Evolutionary conservation across 2,888 invertebrate species (phyloP).

Genomic region (Noctua fimbriata): DNA sequence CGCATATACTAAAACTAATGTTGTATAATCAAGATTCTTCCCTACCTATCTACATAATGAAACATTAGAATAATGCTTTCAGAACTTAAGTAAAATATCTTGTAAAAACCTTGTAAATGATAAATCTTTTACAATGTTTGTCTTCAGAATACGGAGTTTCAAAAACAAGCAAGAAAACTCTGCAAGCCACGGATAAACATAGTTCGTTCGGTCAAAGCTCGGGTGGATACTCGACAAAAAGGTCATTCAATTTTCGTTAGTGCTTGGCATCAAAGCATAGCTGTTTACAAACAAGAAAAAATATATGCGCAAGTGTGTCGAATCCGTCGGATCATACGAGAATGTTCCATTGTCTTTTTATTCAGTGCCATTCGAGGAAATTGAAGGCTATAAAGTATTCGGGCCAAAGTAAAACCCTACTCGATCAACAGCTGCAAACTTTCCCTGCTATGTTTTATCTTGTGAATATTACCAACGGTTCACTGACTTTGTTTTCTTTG

Average conservation of each 20-base stretch:
- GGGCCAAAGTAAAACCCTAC: slow-evolving; percentile 22
- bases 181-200: neutral
- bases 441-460: slow-evolving; percentile 41
- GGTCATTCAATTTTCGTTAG: slow-evolving; percentile 35
- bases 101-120: neutral
- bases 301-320: neutral
- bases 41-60: neutral
- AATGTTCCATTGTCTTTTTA: slow-evolving; percentile 31
- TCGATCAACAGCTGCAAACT: slow-evolving; percentile 50
- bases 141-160: neutral
- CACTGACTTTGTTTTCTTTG: slow-evolving; percentile 27
- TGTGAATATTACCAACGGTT: slow-evolving; percentile 22
- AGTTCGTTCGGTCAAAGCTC: slow-evolving; percentile 18
- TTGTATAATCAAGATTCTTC: too few species aligned
- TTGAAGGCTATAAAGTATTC: slow-evolving; percentile 38
- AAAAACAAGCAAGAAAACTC: neutral
- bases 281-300: slow-evolving; percentile 31
- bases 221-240: slow-evolving; percentile 29
- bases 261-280: slow-evolving; percentile 15
- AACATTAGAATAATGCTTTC: neutral
- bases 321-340: neutral
- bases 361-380: slow-evolving; percentile 29
- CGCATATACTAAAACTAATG: too few species aligned
- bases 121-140: neutral
- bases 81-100: neutral